These are phyloP conservation scores for Acronicta aceris DNA, from an alignment of 2,888 invertebrate genomes.

Conservation along the genomic window DNA sequence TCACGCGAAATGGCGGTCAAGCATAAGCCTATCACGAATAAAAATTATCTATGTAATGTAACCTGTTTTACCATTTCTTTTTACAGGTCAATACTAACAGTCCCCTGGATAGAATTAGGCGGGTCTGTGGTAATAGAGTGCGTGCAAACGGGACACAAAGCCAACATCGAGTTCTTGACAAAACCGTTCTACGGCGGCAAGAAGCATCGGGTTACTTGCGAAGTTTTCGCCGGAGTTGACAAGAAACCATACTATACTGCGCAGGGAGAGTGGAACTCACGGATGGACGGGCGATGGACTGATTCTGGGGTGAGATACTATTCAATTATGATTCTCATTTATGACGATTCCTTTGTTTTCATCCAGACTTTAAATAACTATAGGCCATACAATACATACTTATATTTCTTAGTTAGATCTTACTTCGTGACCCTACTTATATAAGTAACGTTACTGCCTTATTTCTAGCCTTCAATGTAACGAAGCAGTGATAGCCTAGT, in stretches of 20 bases:
- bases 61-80: neutral
- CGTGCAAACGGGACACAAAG: constrained; percentile 97
- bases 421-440: too few relatives aligned
- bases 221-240: constrained; percentile 93
- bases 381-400: too few relatives aligned
- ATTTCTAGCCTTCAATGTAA: too few relatives aligned
- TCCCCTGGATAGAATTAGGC: constrained; percentile 99
- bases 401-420: too few relatives aligned
- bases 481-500: too few relatives aligned
- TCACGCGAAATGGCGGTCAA: too few relatives aligned
- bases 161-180: constrained; percentile 98
- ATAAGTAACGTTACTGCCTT: too few relatives aligned
- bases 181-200: constrained; percentile 99
- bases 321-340: too few relatives aligned
- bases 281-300: constrained; percentile 97
- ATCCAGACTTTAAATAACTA: too few relatives aligned
- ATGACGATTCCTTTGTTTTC: too few relatives aligned
- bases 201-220: constrained; percentile 96
- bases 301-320: constrained; percentile 89
- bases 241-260: constrained; percentile 97
- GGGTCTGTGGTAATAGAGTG: constrained; percentile 97
- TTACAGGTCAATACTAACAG: constrained; percentile 96
- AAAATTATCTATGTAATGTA: too few relatives aligned
- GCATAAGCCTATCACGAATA: too few relatives aligned
- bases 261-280: constrained; percentile 99